Conservation (phyloP, 2,888 invertebrate species). For the Argyresthia albistria region DNA sequence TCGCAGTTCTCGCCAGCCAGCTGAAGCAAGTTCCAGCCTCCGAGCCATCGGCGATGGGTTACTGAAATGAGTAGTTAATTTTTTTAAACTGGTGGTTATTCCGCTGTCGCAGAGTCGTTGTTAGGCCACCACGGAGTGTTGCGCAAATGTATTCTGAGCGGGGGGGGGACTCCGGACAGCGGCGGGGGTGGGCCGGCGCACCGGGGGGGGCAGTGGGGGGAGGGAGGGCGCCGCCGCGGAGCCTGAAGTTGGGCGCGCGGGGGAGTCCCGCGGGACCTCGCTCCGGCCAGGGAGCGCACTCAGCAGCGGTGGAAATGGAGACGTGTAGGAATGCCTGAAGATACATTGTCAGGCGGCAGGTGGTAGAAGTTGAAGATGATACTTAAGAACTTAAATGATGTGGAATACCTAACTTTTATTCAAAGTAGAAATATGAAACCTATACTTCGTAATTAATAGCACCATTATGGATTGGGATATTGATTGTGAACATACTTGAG, state of each 20-base stretch:
- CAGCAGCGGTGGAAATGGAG: conserved; percentile 10
- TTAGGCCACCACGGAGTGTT: conserved; percentile 63
- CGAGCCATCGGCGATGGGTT: not conserved
- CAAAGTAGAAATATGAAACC: no score
- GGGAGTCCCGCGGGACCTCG: conserved; percentile 53
- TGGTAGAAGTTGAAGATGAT: no score
- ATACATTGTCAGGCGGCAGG: no score
- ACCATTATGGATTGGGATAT: no score
- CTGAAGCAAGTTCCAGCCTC: not conserved
- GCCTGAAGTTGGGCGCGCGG: conserved; percentile 71
- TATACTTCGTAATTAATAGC: no score
- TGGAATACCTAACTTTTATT: no score
- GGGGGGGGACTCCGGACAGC: conserved; percentile 29
- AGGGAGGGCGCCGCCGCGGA: conserved; percentile 47
- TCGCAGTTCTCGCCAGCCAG: not conserved
- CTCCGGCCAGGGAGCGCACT: conserved; percentile 48
- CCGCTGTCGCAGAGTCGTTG: conserved; percentile 61
- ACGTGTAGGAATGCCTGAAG: no score
- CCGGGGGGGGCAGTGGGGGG: conserved; percentile 37
- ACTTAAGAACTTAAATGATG: no score
- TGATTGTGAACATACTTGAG: no score
- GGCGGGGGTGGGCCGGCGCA: conserved; percentile 21
- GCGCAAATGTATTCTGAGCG: conserved; percentile 70
- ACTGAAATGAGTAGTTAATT: conserved; percentile 1
- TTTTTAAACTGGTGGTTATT: conserved; percentile 54